Conservation (phyloP, 2,797 vertebrate species). For the Propithecus perrieri region DNA sequence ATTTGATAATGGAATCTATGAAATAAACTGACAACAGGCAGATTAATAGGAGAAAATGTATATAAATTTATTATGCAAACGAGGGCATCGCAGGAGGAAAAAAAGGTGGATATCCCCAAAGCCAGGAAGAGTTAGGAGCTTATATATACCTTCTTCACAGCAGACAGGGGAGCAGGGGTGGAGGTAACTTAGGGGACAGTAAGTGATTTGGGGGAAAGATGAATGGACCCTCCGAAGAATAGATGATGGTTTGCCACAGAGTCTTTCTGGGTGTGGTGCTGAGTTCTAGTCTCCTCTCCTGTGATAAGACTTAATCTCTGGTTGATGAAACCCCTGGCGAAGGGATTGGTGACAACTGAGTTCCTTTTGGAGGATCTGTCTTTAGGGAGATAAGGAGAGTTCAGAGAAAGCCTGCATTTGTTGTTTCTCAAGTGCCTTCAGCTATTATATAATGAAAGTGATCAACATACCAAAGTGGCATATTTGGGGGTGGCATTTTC, state of each 20-base stretch:
- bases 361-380: background rate
- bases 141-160: background rate
- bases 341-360: background rate
- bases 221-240: background rate
- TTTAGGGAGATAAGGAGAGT: background rate
- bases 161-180: fast-evolving
- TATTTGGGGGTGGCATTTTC: background rate
- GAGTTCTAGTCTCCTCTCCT: background rate
- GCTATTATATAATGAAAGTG: background rate
- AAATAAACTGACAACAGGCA: background rate
- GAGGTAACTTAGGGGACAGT: background rate
- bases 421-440: background rate
- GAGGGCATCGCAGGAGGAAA: background rate
- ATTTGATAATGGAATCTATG: background rate
- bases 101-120: background rate
- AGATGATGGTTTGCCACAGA: background rate
- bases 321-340: background rate
- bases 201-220: background rate
- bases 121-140: background rate
- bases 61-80: background rate
- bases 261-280: background rate
- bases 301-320: background rate
- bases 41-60: background rate
- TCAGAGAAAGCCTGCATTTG: background rate
- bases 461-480: background rate